Evolutionary conservation across 2,888 invertebrate species (phyloP), one percentile per base, ranked within the genome.

Genomic region (Tenthredo notha): DNA sequence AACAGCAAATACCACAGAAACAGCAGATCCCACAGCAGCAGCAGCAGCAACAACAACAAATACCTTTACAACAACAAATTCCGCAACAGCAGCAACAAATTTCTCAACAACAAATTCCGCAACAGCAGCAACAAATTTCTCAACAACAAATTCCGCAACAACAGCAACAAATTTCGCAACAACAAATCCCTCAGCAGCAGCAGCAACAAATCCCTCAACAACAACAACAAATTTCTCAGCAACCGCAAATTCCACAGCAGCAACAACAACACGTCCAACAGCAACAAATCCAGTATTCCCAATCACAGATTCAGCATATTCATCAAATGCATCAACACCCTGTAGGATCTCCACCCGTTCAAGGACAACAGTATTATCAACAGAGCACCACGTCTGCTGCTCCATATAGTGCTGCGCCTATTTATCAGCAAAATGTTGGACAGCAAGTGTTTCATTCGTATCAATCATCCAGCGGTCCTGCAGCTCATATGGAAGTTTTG

Each of bases 21-120:
- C 89, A 93, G 18, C 94, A 95, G 84, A 93, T 94, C 91, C 94
- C 94, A 0, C 90, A 94, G 29, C 94, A 94, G 78, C 94, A 86
- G 29, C 87, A 75, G 72, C 89, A 93, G 21, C 94, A 94, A 87
- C 94, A 94, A 58, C 86, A 93, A 12, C 94, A 94, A 50, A 75
- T 94, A 84, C 92, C 95, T 18, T 95, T 95, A 87, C 95, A 94
- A 72, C 94, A 95, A 88, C 93, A 94, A 50, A 94, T 95, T 82
- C 93, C 94, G 29, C 90, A 94, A 21, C 65, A 65, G 15, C 65
- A 61, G 85, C 94, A 70, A 37, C 70, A 94, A 87, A 93, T 94
- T 0, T 94, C 94, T 85, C 94, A 94, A 88, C 74, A 85, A 86
- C 86, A 88, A 87, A 88, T 70, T 47, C 87, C 86, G 12, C 87